Evolutionary conservation across 2,113 vertebrate species (phyloP), one percentile per base, ranked within the genome.

Genomic region (Symphodus melops): DNA sequence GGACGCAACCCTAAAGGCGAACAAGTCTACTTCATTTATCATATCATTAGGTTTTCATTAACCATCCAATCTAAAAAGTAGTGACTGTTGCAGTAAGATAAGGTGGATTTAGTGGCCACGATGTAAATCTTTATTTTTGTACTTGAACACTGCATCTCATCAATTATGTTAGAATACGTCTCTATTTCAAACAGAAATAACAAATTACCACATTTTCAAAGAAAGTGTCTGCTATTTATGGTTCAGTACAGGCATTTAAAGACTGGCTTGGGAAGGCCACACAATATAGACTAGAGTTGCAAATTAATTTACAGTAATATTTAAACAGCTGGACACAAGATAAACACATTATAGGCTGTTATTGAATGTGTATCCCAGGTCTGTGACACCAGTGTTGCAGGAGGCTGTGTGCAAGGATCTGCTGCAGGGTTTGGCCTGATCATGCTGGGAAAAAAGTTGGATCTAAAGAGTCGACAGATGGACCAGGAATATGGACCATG

Each of bases 401-500:
- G 13, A 56, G 53, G 49, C 41, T n/a, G 19, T n/a, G 36, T 65
- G 42, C 16, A 56, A 33, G 70, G 68, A 76, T 52, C 59, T 59
- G 53, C 42, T 65, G 58, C 60, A 54, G 44, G 23, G 33, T 68
- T 61, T 11, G 28, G 63, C 54, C 12, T 28, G 54, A 69, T 85
- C 86, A 65, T 64, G 80, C 85, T 88, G 88, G 54, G 86, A 84
- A 58, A 67, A 69, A 76, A 84, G n/a, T 86, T 87, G 79, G 72
- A 72, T 73, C 42, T 23, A 42, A 53, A 60, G 53, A 84, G 72
- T 69, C 58, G 72, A 46, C 88, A 92, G 87, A 90, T 90, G 91
- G 88, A 72, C 55, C 61, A 36, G 46, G 25, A 72, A 75, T 66
- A 58, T 68, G 44, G 53, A 72, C 49, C 66, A 23, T 41, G 21